Base-by-base conservation (phyloP, 2,113 vertebrate genomes). In the Mugil cephalus region DNA sequence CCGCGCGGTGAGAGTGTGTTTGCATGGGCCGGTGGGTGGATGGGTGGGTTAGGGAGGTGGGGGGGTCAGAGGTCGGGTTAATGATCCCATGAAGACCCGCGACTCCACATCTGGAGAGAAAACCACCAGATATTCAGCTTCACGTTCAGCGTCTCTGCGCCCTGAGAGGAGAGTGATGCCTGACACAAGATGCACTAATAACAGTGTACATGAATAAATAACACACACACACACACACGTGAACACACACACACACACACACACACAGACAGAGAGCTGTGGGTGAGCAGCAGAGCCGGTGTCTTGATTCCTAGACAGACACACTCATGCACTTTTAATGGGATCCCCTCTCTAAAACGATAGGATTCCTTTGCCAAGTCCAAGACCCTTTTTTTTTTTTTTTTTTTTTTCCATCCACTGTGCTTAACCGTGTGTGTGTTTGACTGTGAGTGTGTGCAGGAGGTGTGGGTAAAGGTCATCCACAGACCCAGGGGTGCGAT, bases 301-400 rank as follows among this genome's bases (percentile, higher is more conserved):
- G 70, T 86, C 79, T 86, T 86, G 84, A 89, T 91, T 93, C 88
- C 79, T 90, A 88, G 87, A 94, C 91, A 88, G 89, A 86, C 77
- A 89, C 78, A 85, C 91, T 93, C 91, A 93, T 93, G 79, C 91
- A 92, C 87, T 89, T 92, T 93, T 92, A 89, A 93, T 92, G 77
- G 64, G 83, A 87, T 88, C 60, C 79, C n/a, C 36, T 84, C 80
- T 86, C 71, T 87, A 84, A 91, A 91, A 90, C 70, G 40, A 53
- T 71, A 72, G 69, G 70, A 87, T 79, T 87, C 66, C 84, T 63
- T 54, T 61, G 59, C 61, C 79, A 17, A 79, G 73, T 47, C 24
- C 14, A n/a, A n/a, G 4, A 70, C 54, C 62, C 67, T 66, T 59
- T 77, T 53, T 51, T n/a, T n/a, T n/a, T n/a, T n/a, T n/a, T n/a